Evolutionary conservation across 1,140 invertebrate species (phyloP), one percentile per base, ranked within the genome.

Genomic region (Pteromalus puparum): DNA sequence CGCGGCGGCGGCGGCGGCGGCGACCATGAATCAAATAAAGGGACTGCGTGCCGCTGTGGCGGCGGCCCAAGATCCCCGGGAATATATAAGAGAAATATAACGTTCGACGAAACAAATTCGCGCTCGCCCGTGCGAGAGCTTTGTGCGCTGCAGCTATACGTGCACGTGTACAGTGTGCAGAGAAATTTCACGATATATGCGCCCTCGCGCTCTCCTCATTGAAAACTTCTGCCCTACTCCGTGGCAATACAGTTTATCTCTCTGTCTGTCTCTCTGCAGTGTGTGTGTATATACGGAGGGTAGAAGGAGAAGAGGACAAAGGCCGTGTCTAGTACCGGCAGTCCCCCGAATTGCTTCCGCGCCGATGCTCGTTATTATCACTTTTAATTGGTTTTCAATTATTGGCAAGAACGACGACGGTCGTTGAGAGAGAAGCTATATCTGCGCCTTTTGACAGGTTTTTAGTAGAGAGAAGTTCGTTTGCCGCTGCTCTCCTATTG

Each of bases 321-420:
- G 53, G 53, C 53, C 53, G 21, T 61, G 18, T 61, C 53, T 61
- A 61, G 53, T 18, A 18, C 53, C 53, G 21, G 53, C 53, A 61
- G 18, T 42, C 21, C 53, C 53, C 18, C 53, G 53, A 61, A 61
- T 61, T 61, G 18, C 53, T 61, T 61, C 53, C 53, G 53, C 53
- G 18, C 53, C 21, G 53, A n/a, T 61, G 53, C 53, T 61, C 53
- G 53, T 61, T 61, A 61, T 61, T 61, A 61, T 61, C 21, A 61
- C 53, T 61, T 61, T 61, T 61, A 61, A 61, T 61, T 61, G 53
- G 53, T 61, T 61, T 61, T n/a, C 53, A 61, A 61, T 61, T 61
- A 61, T 61, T 61, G 53, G 53, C 53, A 61, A 61, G 53, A 61
- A 61, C 53, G 53, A 61, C 53, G 53, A 18, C 1, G 38, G 0